phyloP scores from a whole-genome alignment of 1,140 invertebrate genomes.

The Tetraneura akinire region DNA sequence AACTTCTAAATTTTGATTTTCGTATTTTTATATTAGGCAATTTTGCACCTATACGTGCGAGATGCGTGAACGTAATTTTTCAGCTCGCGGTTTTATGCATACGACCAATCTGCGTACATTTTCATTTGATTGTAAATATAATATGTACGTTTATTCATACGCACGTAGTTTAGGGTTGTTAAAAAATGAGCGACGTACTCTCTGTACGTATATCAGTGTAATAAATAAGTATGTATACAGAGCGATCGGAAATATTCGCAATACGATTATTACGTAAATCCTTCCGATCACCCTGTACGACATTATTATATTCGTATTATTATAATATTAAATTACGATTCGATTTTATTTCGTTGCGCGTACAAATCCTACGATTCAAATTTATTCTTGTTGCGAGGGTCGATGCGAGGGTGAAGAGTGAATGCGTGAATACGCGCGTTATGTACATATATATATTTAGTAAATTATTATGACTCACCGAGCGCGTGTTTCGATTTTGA shows the following conservation, averaged over 20 bases:
- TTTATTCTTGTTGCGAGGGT: not conserved
- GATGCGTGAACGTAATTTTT: too few relatives aligned
- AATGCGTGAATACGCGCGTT: not conserved
- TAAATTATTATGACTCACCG: not conserved
- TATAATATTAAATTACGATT: not conserved
- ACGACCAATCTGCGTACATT: too few relatives aligned
- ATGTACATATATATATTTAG: not conserved
- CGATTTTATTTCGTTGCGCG: not conserved
- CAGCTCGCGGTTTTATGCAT: not conserved
- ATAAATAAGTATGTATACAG: too few relatives aligned
- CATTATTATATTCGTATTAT: too few relatives aligned
- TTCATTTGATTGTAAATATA: too few relatives aligned
- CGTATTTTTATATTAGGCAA: too few relatives aligned
- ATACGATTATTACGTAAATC: too few relatives aligned
- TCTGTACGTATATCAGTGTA: too few relatives aligned
- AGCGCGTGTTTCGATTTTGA: not conserved
- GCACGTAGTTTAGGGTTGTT: not conserved
- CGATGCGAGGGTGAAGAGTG: not conserved
- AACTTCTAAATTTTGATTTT: not conserved
- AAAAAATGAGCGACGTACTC: not conserved
- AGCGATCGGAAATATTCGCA: too few relatives aligned
- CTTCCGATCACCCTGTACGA: too few relatives aligned
- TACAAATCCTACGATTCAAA: not conserved
- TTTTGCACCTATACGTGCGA: too few relatives aligned
- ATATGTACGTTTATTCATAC: too few relatives aligned